Base-by-base conservation (phyloP, 1,140 invertebrate species). In the Pissodes strobi region DNA sequence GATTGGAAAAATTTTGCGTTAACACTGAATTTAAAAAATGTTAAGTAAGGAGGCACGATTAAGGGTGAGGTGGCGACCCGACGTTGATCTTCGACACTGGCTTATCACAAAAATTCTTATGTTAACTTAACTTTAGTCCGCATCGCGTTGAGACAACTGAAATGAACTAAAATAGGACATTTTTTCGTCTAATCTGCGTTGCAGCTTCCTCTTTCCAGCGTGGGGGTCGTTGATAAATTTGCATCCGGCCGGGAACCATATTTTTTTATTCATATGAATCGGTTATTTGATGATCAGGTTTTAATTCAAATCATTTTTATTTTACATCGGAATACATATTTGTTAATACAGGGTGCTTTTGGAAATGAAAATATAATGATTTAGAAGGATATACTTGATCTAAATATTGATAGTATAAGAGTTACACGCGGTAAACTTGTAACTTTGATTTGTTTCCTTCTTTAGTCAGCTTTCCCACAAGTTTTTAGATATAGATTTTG, bases 91-190 rank as follows among this genome's bases (percentile, higher is more conserved):
- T 62, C 49, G 49, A 53, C 59, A 62, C 25, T 25, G 17, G 38
- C 48, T 62, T 62, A 62, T 62, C 59, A 43, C 46, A 43, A 62
- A 53, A 52, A 53, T 62, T 62, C 22, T 62, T 62, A 15, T 34
- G 46, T 62, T 38, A 45, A 41, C 9, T 30, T 13, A 38, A 18
- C 30, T 52, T 52, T 34, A 10, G 25, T 52, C 13, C 49, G 34
- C 49, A 53, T 53, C 59, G 51, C 59, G 37, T 53, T 21, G 25
- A 9, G 59, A 62, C 34, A 5, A 41, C 30, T 62, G 34, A 62
- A 62, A 52, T 62, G 23, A 52, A 62, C 59, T 45, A 53, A 62
- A 62, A 62, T 62, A 13, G 51, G 48, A 53, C 48, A 62, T 62
- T 27, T 52, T 61, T 62, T 62, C 27, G 51, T 62, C 18, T 62